Conservation (phyloP, 2,888 invertebrate genomes). For the Tipula unca region DNA sequence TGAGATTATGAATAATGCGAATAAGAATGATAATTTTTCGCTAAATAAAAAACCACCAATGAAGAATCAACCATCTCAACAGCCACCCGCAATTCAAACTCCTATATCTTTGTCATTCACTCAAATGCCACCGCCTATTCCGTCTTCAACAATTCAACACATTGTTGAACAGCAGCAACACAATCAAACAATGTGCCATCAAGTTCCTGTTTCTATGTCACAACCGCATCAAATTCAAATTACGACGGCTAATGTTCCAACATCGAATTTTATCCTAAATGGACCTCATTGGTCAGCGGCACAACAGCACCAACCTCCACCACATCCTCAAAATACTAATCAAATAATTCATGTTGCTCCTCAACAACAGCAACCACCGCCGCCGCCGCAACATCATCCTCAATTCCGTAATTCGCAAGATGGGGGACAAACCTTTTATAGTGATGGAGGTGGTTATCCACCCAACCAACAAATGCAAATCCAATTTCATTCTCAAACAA, state of each 20-base stretch:
- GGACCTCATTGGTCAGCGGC: slow-evolving; percentile 17
- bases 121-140: slow-evolving; percentile 27
- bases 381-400: not conserved
- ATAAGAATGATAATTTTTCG: not conserved
- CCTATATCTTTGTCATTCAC: slow-evolving; percentile 23
- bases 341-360: slow-evolving; percentile 22
- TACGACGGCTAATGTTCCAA: slow-evolving; percentile 26
- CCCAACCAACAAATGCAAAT: slow-evolving; percentile 24
- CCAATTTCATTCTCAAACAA: slow-evolving; percentile 20
- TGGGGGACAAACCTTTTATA: not conserved
- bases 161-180: slow-evolving; percentile 25
- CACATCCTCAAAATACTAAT: slow-evolving; percentile 1
- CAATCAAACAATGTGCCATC: slow-evolving; percentile 24
- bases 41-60: not conserved
- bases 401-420: not conserved
- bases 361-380: slow-evolving; percentile 17
- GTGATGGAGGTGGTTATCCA: slow-evolving; percentile 22
- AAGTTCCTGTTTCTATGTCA: slow-evolving; percentile 27
- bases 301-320: slow-evolving; percentile 19
- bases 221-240: slow-evolving; percentile 26
- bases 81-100: slow-evolving; percentile 19
- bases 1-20: not conserved
- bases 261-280: slow-evolving; percentile 26
- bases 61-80: not conserved
- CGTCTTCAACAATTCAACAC: slow-evolving; percentile 27